Base-by-base conservation (phyloP, 2,797 vertebrate genomes). In the Pyrocephalus nanus region DNA sequence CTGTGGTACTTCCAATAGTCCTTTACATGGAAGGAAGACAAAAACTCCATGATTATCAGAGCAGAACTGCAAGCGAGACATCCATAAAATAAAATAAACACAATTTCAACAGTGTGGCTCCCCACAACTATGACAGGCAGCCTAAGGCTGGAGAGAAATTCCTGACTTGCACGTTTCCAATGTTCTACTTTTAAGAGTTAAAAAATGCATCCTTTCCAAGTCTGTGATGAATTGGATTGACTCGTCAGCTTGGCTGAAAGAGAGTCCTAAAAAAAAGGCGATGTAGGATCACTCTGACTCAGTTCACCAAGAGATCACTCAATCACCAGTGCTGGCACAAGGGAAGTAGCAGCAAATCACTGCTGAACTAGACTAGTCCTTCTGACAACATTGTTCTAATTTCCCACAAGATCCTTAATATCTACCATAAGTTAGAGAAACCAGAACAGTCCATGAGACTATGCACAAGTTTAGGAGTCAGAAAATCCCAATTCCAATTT, bases 1-100 rank as follows among this genome's bases (percentile, higher is more conserved):
- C 98, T 34, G 98, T 97, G 86, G 60, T 86, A 94, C 97, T 98
- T 97, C 97, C 97, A 88, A 79, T 83, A 6, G 97, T 98, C 57
- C 99, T 98, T 88, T 74, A 91, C 23, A 62, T n/a, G 20, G 62
- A 91, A 72, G 34, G 34, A 88, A 81, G 22, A 66, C 9, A 94
- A 91, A 87, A 92, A 23, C 3, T 36, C 65, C 66, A 53, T 9
- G 23, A 53, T 53, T 38, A 61, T 30, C 58, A 72, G 42, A 84
- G 40, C 26, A 93, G 29, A 87, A 88, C 27, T 69, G 34, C 20
- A 67, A 47, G 26, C 5, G 5, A 80, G 13, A 86, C 57, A 69
- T 27, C 7, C 34, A 16, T 45, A 83, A 72, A 69, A 55, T 25
- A 62, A 53, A 91, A 64, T 16, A 82, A 57, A 71, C 22, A 26